Evolutionary conservation across 2,113 vertebrate species (phyloP).

Genomic region (Seriola quinqueradiata): DNA sequence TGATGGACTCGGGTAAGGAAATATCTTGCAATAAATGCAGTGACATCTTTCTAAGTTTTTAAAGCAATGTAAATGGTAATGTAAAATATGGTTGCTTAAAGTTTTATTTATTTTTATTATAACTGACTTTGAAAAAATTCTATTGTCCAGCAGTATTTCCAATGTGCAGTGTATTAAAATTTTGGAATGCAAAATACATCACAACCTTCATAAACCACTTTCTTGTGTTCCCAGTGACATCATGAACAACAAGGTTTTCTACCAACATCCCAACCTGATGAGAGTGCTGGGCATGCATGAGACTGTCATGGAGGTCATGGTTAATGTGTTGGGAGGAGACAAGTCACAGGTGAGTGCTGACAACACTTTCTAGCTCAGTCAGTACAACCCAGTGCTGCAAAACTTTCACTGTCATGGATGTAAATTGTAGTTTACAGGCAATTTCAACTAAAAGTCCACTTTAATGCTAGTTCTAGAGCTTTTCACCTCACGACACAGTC

Average conservation of each 20-base stretch:
- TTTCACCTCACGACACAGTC: not conserved
- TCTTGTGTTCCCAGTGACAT: constrained; percentile 88
- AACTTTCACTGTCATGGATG: not conserved
- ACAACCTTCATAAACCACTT: not conserved
- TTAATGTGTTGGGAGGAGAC: constrained; percentile 95
- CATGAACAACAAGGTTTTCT: constrained; percentile 99
- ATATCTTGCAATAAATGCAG: not conserved
- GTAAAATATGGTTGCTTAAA: not conserved
- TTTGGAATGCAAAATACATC: too few species aligned
- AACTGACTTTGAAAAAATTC: not conserved
- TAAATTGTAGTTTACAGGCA: too few species aligned
- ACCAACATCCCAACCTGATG: constrained; percentile 99
- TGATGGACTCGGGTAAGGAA: constrained; percentile 92
- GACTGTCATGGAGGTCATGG: constrained; percentile 99
- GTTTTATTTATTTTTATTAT: too few species aligned
- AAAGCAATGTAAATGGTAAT: not conserved
- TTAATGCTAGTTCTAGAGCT: not conserved
- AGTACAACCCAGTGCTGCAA: not conserved
- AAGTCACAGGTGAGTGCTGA: constrained; percentile 90
- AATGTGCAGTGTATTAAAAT: not conserved
- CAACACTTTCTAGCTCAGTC: not conserved
- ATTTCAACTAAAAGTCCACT: too few species aligned
- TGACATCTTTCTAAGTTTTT: not conserved
- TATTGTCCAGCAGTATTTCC: not conserved
- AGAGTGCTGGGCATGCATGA: constrained; percentile 98